Evolutionary conservation across 2,113 vertebrate species (phyloP), one percentile per base, ranked within the genome.

Genomic region (Hypocryptadius cinnamomeus): DNA sequence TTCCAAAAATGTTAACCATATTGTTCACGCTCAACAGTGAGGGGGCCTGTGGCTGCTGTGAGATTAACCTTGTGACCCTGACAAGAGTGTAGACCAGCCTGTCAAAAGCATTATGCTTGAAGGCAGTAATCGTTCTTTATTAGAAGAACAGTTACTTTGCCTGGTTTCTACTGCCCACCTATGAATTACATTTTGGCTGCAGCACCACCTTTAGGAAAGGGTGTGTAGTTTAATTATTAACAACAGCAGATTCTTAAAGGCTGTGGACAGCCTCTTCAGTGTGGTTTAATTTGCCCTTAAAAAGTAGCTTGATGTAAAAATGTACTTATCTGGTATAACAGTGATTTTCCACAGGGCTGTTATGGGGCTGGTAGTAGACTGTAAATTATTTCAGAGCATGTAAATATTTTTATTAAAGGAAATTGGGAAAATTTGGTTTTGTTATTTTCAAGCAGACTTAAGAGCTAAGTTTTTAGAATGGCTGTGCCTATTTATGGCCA

Each of bases 1-100:
- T 95, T 94, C 90, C 85, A 93, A 89, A 95, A 96, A 96, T 85
- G 85, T 95, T 92, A 88, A 93, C 95, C 92, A 85, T 93, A 94
- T 95, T 93, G 92, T 95, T 86, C 89, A 95, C 37, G 69, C 94
- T 95, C 79, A 90, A 73, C 92, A 71, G 79, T n/a, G 37, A 94
- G 85, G 78, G 64, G 80, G 95, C 87, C 89, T 93, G 84, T 96
- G 82, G 84, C 79, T 93, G 85, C 90, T 92, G 48, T 51, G 87
- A 81, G 84, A 95, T 96, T 95, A 95, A 94, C 93, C 93, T 68
- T 88, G 47, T 95, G 97, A 97, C 91, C 93, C 68, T 3, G 3
- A 92, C 89, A 94, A 95, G 95, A 94, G 91, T 95, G 96, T 92
- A 96, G 87, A 92, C 44, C 89, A 87, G 91, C 74, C 65, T 84